Base-by-base conservation (phyloP, 2,797 vertebrate species). In the Tokudaia muenninki region DNA sequence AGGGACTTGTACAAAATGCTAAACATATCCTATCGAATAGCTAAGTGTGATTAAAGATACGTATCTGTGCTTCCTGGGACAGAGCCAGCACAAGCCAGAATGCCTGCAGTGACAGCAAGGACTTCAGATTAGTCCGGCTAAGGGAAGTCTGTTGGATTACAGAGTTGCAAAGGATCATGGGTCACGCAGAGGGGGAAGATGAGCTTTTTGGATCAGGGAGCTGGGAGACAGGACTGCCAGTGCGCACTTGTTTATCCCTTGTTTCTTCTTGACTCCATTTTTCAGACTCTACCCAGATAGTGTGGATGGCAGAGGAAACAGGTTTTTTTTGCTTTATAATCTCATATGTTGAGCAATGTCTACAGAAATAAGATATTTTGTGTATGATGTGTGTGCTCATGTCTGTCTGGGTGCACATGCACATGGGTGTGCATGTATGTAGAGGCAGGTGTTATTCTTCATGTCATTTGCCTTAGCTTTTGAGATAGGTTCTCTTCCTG, bases 1-100 rank as follows among this genome's bases (percentile, higher is more conserved):
- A 97, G 89, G 50, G 89, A 91, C 94, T 96, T 83, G 52, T 44
- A 90, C 77, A 94, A 96, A 92, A 87, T 96, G 93, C 78, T 94
- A 90, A 94, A 81, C 82, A 29, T 82, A 75, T 89, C 72, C 92
- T 74, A 79, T 87, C 50, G 47, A 93, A 87, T 44, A 63, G 77
- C 55, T 74, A 90, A 84, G 75, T 84, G 87, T 92, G 80, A 91
- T 96, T 97, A 83, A 94, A 75, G 77, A 84, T 84, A 50, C 57
- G 21, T 84, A 74, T 50, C 22, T 82, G 9, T 91, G 37, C 31
- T 52, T 96, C 87, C 72, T 94, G 88, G 91, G 84, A 47, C 6
- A 41, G 47, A 84, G 41, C 74, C 57, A 34, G 47, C 14, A 6
- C 70, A 44, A 65, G 55, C 79, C 14, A 57, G 59, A 34, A 74